Percentiles rank a stretch among this genome's conserved stretches.
phyloP scores from a whole-genome alignment of 2,113 vertebrate genomes.

The Brachirus orientalis region DNA sequence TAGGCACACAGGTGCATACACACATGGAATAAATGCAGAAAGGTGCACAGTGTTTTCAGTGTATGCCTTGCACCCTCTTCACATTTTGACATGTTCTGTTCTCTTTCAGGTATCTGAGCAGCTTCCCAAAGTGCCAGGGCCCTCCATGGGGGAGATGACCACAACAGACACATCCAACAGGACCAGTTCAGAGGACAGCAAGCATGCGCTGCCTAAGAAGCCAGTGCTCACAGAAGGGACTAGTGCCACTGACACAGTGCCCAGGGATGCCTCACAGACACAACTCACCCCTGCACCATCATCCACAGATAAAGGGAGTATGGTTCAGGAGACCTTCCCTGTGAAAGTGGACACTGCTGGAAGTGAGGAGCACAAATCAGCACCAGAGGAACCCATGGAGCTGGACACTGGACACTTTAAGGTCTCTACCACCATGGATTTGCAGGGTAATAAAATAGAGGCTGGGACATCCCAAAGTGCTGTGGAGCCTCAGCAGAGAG shows the following conservation, averaged over 20 bases:
- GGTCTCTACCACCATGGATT: slow-evolving; percentile 65
- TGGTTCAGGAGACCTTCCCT: slow-evolving; percentile 52
- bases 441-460: slow-evolving; percentile 66
- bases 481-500: slow-evolving; percentile 77
- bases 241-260: slow-evolving; percentile 77
- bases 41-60: slow-evolving; percentile 17
- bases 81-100: slow-evolving; percentile 60
- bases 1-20: too few species aligned
- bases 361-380: slow-evolving; percentile 73
- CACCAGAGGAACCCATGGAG: slow-evolving; percentile 90
- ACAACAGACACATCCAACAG: slow-evolving; percentile 89
- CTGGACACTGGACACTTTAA: slow-evolving; percentile 79
- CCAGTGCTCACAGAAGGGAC: slow-evolving; percentile 79
- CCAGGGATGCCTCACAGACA: slow-evolving; percentile 74
- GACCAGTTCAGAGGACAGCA: slow-evolving; percentile 87
- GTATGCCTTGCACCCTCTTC: slow-evolving; percentile 41
- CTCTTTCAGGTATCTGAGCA: slow-evolving; percentile 79
- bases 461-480: slow-evolving; percentile 54
- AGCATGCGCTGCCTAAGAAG: slow-evolving; percentile 86
- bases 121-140: slow-evolving; percentile 68
- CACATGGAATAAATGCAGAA: too few species aligned
- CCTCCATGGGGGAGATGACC: slow-evolving; percentile 90
- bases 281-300: slow-evolving; percentile 64
- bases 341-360: slow-evolving; percentile 66
- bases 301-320: slow-evolving; percentile 76